Evolutionary conservation across 92 coral and sea anemone species (phyloP), one percentile per base, ranked within the genome.

Genomic region (Heteractis magnifica): DNA sequence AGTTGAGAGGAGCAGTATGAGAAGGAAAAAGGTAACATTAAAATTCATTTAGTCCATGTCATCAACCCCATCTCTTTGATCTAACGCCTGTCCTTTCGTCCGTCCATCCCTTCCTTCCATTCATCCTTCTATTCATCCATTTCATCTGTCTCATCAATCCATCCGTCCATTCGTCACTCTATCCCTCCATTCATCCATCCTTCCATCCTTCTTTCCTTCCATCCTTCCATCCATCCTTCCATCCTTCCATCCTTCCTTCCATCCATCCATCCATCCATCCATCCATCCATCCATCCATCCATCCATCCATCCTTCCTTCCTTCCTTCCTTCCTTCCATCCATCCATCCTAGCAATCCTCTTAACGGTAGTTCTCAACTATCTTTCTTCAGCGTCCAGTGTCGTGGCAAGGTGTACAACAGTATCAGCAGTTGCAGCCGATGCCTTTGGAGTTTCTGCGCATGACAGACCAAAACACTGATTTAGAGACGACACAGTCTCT

Each of bases 351-450:
- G 20, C 68, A 15, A 5, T 23, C 23, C 19, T 9, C 70, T 11
- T 18, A 62, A 62, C 70, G 4, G 1, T 18, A 20, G 18, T 68
- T 23, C 0, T 9, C 16, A 68, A 68, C 73, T 48, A 9, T 68
- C 26, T 75, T 13, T 70, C 58, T 20, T 13, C 94, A 94, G 93
- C 95, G 99, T 51, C 99, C 99, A 1, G 95, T 96, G 79, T 96
- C 99, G n/a, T 96, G 99, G 99, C 99, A 96, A 86, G 98, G 93
- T n/a, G 82, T 94, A 12, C 98, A 92, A 75, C 94, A 91, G 49
- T 93, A 87, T 74, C 97, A 93, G 49, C 94, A 91, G 58, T 89
- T 91, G 56, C 74, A 82, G 10, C 70, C 70, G 60, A 77, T 86
- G 6, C 65, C 72, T 55, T 4, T 62, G 70, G 86, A 85, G 62